Evolutionary conservation across 2,888 invertebrate species (phyloP).

Genomic region (Schizaphis graminum): DNA sequence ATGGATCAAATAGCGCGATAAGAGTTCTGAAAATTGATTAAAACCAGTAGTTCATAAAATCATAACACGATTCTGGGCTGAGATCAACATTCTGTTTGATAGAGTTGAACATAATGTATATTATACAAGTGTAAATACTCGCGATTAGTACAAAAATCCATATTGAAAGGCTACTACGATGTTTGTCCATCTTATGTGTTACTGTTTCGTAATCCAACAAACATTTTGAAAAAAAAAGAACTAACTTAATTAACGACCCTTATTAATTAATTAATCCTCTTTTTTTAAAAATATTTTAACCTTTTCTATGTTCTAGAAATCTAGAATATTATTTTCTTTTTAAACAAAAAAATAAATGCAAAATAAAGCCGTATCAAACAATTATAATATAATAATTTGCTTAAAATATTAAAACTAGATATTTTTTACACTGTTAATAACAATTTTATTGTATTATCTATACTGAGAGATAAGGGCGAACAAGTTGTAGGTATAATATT

Average conservation of each 20-base stretch:
- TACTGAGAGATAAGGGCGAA: not conserved
- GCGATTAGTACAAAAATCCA: not conserved
- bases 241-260: not conserved
- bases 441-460: not conserved
- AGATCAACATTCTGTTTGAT: not conserved
- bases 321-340: too few relatives aligned
- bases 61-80: not conserved
- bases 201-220: not conserved
- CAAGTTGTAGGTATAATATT: not conserved
- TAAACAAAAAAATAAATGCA: too few relatives aligned
- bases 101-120: too few relatives aligned
- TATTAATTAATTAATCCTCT: not conserved
- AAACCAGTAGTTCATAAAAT: not conserved
- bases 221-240: not conserved
- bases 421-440: not conserved
- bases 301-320: not conserved
- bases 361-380: not conserved
- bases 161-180: accelerated
- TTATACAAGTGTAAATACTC: not conserved
- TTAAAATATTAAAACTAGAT: not conserved
- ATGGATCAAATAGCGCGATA: not conserved
- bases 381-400: not conserved
- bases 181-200: not conserved
- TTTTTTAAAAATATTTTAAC: not conserved
- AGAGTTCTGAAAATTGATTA: not conserved